Evolutionary conservation across 2,113 vertebrate genomes (phyloP).

Genomic region (Pipra filicauda): DNA sequence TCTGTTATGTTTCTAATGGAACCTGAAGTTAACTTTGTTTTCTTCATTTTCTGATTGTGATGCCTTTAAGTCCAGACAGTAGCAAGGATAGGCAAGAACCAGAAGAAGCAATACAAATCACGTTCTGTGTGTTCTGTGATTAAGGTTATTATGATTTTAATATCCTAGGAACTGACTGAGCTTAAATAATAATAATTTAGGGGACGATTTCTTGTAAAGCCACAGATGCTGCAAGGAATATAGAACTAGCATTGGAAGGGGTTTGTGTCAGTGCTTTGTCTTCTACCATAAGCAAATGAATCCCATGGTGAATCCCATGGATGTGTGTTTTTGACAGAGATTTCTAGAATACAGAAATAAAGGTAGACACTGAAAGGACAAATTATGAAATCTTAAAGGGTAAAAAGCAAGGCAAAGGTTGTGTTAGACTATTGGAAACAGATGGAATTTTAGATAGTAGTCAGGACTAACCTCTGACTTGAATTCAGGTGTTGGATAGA

Average conservation of each 20-base stretch:
- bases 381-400: neutral
- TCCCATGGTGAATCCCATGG: neutral
- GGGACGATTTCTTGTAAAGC: neutral
- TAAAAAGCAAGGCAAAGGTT: slow-evolving; percentile 39
- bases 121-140: neutral
- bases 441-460: slow-evolving; percentile 16
- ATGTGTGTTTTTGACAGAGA: neutral
- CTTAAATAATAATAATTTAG: neutral
- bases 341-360: neutral
- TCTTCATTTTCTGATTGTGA: neutral
- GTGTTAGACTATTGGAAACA: slow-evolving; percentile 19
- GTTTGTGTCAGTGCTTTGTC: neutral
- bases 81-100: neutral
- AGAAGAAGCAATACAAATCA: neutral
- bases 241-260: neutral
- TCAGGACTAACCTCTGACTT: neutral
- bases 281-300: neutral
- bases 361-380: neutral
- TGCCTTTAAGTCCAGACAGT: neutral
- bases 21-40: neutral
- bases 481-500: slow-evolving; percentile 14
- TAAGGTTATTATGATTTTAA: neutral
- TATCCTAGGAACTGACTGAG: neutral
- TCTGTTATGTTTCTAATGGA: neutral
- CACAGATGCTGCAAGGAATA: neutral